Evolutionary conservation across 2,888 invertebrate genomes (phyloP).

Genomic region (Chrysolina americana): DNA sequence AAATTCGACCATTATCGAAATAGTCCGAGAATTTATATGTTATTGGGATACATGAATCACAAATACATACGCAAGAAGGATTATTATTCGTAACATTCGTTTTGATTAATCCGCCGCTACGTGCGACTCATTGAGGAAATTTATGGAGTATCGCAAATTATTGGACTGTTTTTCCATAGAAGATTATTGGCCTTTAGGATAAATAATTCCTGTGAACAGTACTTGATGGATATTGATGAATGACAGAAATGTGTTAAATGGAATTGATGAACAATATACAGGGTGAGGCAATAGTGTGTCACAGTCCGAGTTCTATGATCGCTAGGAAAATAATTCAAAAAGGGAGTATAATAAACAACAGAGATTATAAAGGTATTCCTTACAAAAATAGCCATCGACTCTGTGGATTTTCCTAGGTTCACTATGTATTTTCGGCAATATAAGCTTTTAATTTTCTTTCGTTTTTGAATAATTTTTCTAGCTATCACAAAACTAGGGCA

Average conservation of each 20-base stretch:
- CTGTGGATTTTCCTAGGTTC: too few relatives aligned
- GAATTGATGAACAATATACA: background rate
- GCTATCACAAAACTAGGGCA: too few relatives aligned
- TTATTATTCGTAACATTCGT: constrained; percentile 26
- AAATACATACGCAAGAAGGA: constrained; percentile 23
- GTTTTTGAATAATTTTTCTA: too few relatives aligned
- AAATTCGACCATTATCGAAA: constrained; percentile 50
- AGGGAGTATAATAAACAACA: too few relatives aligned
- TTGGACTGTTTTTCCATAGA: constrained; percentile 3
- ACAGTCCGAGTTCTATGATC: too few relatives aligned
- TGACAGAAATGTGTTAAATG: too few relatives aligned
- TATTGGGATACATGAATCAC: constrained; percentile 13
- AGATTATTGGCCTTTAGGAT: background rate
- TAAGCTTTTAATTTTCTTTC: too few relatives aligned
- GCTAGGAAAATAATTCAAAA: too few relatives aligned
- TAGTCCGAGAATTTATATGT: constrained; percentile 46
- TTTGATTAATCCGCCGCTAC: constrained; percentile 17
- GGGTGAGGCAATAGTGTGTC: too few relatives aligned
- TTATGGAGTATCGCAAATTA: constrained; percentile 8
- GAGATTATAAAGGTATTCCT: too few relatives aligned
- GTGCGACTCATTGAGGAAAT: constrained; percentile 19
- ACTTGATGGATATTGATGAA: background rate
- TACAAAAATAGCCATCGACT: too few relatives aligned
- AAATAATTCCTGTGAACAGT: background rate
- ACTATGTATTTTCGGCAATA: too few relatives aligned